Percentiles rank a stretch among this genome's conserved stretches.
These are phyloP conservation scores for Alouatta palliata DNA, from an alignment of 2,113 vertebrate species.

Conservation along the genomic window DNA sequence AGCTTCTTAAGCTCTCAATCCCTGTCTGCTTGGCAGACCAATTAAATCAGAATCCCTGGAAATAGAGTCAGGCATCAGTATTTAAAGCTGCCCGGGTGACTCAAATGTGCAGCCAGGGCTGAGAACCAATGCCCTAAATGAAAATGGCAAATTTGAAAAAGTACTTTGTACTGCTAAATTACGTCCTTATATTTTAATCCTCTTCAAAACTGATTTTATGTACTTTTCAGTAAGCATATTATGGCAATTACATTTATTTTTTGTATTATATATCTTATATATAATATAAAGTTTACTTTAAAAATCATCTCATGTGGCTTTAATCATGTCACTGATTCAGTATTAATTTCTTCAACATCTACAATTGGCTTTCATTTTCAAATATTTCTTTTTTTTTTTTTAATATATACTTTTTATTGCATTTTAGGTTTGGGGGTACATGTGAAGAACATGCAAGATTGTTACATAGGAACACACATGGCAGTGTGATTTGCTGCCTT, in stretches of 20 bases:
- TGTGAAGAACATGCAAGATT: too few species aligned
- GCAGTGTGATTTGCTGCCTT: too few species aligned
- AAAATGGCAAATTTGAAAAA: not conserved
- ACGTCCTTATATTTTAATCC: not conserved
- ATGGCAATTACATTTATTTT: not conserved
- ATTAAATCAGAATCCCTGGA: not conserved
- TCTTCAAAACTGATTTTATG: not conserved
- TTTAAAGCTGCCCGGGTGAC: not conserved
- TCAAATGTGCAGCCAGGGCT: not conserved
- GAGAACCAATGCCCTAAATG: not conserved
- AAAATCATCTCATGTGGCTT: not conserved
- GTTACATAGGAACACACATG: too few species aligned
- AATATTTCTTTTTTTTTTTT: not conserved
- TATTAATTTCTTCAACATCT: not conserved
- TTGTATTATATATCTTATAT: not conserved
- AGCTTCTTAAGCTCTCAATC: not conserved
- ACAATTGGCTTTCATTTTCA: not conserved
- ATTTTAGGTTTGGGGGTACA: too few species aligned
- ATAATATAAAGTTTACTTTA: not conserved
- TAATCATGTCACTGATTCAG: not conserved
- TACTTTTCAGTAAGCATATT: not conserved
- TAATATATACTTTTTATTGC: too few species aligned
- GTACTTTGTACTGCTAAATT: not conserved
- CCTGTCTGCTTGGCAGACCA: not conserved
- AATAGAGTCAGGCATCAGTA: not conserved